Evolutionary conservation across 2,797 vertebrate genomes (phyloP), one percentile per base, ranked within the genome.

Genomic region (Enteromius thamalakanensis): DNA sequence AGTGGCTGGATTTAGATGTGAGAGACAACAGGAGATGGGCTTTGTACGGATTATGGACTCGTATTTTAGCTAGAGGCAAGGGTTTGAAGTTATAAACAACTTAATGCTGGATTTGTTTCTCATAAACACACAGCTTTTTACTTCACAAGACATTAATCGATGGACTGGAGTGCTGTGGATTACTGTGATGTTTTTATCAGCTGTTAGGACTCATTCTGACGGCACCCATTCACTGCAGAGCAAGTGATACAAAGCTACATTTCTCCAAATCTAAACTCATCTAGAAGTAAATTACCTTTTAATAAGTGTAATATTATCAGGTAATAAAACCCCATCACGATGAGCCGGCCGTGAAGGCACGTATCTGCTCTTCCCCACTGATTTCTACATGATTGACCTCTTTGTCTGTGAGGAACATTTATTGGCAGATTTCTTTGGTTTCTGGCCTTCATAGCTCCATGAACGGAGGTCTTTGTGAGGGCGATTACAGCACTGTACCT

Each of bases 371-470:
- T 71, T 80, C 51, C 53, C 53, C 10, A 19, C 71, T n/a, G 12
- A 65, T 75, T 75, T 82, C 60, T 67, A 75, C 70, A 67, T 67
- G 71, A 82, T 76, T 67, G 80, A 76, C 12, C 45, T 62, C 60
- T 74, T 82, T 76, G 80, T 81, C 55, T 21, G 4, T 8, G 29
- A 75, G 58, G 23, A 21, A 47, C 51, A 71, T 26, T 42, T 26
- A 58, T 45, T 71, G 65, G 78, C 65, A 68, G 29, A 55, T 53
- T 29, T 62, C n/a, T 21, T 21, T 51, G 40, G 64, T 19, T 62
- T 65, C 79, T 47, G 79, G 32, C 51, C 5, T 71, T 80, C 40
- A 49, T n/a, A 0, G 23, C 23, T 60, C 12, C 15, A 55, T 80
- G 68, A 60, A 71, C 17, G 17, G n/a, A 58, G 69, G 26, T 64